A percentile compares a stretch with the other conserved stretches of the same genome.
Conservation (phyloP, 2,113 vertebrate species). For the Anser brachyrhynchus region DNA sequence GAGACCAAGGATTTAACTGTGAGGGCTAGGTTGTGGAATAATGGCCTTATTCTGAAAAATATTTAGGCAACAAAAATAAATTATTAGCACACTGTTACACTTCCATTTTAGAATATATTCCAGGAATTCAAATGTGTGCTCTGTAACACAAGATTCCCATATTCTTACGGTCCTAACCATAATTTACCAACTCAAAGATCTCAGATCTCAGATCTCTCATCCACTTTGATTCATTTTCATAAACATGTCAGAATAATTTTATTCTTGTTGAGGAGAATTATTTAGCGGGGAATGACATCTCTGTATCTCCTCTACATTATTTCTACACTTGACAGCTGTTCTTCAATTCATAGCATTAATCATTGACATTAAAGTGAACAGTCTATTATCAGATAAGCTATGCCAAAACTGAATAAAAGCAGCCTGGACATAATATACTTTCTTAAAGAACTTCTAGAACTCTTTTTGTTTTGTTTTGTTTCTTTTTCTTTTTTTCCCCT, state of each 20-base stretch:
- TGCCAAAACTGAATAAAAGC: not conserved
- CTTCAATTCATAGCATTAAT: not conserved
- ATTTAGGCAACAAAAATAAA: not conserved
- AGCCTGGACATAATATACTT: not conserved
- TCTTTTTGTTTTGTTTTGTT: not conserved
- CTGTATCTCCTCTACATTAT: not conserved
- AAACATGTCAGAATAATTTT: conserved; percentile 17
- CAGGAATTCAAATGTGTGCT: not conserved
- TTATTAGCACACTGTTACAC: not conserved
- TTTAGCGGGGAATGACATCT: conserved; percentile 10
- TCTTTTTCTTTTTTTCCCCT: not conserved
- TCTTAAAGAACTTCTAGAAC: not conserved
- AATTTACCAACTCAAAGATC: not conserved
- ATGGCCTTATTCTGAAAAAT: not conserved
- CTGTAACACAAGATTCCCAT: not conserved
- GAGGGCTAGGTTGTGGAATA: not conserved
- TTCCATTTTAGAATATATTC: not conserved
- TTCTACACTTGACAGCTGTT: not conserved
- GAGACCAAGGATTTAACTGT: not conserved
- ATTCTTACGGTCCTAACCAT: not conserved
- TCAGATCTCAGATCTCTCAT: not conserved
- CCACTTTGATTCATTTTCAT: not conserved
- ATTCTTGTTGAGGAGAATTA: conserved; percentile 8
- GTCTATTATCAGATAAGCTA: not conserved
- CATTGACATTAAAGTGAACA: not conserved